These are phyloP conservation scores for Drosophila aldrichi DNA, from an alignment of 2,888 invertebrate genomes.

Conservation along the genomic window DNA sequence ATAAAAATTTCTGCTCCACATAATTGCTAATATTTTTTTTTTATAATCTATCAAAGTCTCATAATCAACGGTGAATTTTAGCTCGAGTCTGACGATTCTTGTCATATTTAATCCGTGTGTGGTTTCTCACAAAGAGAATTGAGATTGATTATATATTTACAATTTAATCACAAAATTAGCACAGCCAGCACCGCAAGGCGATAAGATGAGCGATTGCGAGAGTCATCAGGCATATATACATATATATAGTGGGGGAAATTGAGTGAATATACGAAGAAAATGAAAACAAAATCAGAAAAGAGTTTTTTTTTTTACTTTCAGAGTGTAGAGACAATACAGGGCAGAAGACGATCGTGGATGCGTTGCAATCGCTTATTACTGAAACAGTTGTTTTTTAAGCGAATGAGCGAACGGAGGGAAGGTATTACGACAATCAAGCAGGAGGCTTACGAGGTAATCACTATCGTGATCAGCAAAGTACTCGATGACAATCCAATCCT, in stretches of 20 bases:
- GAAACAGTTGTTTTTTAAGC: not conserved
- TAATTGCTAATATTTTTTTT: too few relatives aligned
- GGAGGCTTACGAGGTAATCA: conserved; percentile 83
- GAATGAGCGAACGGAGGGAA: not conserved
- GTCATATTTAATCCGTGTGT: not conserved
- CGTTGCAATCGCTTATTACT: conserved; percentile 4
- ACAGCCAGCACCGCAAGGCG: conserved; percentile 15
- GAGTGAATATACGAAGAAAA: not conserved
- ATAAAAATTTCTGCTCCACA: too few relatives aligned
- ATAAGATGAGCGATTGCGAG: conserved; percentile 32
- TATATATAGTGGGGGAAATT: conserved; percentile 1
- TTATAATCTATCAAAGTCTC: too few relatives aligned
- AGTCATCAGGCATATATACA: conserved; percentile 9
- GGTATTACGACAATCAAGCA: not conserved
- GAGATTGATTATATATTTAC: conserved; percentile 43
- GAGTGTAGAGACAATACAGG: not conserved
- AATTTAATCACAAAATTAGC: conserved; percentile 26
- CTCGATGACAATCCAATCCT: conserved; percentile 82
- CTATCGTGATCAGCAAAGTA: conserved; percentile 82
- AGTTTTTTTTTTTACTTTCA: not conserved
- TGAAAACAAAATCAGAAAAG: not conserved
- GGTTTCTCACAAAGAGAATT: conserved; percentile 10
- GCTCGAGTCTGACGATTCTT: too few relatives aligned
- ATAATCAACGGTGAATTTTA: too few relatives aligned
- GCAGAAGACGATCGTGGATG: not conserved